Evolutionary conservation across 2,113 vertebrate species (phyloP), one percentile per base, ranked within the genome.

Genomic region (Tor tambroides): DNA sequence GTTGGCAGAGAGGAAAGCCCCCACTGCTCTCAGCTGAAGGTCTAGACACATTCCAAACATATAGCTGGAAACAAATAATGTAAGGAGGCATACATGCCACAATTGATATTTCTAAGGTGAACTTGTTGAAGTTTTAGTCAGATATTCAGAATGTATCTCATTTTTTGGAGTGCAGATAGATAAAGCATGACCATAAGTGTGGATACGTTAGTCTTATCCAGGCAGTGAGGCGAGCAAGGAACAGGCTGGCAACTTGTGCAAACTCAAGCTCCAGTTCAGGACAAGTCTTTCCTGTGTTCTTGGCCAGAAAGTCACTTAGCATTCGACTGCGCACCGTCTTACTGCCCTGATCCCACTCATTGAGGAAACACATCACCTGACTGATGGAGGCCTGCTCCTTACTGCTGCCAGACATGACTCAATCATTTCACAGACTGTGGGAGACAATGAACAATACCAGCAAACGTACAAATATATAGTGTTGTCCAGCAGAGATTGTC

Each of bases 171-270:
- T 6, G 35, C n/a, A 80, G 35, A 72, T 17, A 49, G n/a, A 35
- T 32, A 17, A 78, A 63, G 10, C 71, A 21, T 51, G 56, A n/a
- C 26, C 46, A 14, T 59, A 10, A 10, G 26, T 89, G 92, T 91
- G 93, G 96, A 97, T 97, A 97, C 94, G 88, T 95, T 87, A 97
- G 93, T 88, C 95, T 95, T 43, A 97, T 94, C 94, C 95, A 96
- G 9, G 94, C 93, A n/a, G 93, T 96, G 75, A 97, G 80, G 46
- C 95, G 94, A 59, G 95, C 93, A 88, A 98, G 92, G 87, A 99
- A 97, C 84, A 97, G 94, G 87, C 96, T 97, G 89, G 93, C 94
- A 41, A 95, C 94, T 82, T 96, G 95, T 8, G 95, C 95, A 82
- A 98, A 96, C 87, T 96, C 93, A 85, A 94, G 91, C 91, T 98